phyloP scores from a whole-genome alignment of 2,797 vertebrate genomes.

The Pachyuromys duprasi region DNA sequence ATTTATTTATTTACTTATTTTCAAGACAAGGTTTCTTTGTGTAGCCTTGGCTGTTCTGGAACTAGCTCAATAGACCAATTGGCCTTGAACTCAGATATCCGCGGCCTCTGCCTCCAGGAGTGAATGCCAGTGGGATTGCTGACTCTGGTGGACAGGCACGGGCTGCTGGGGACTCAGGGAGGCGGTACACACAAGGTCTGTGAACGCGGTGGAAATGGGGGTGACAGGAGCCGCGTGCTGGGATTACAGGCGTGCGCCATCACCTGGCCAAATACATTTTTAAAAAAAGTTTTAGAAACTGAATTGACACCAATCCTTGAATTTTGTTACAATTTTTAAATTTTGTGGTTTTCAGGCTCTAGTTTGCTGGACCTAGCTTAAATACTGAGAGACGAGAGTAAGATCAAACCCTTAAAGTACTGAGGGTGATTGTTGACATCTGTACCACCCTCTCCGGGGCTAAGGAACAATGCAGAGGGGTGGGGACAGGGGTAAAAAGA shows the following conservation, averaged over 20 bases:
- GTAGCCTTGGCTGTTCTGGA: background rate
- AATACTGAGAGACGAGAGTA: background rate
- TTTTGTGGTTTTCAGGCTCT: background rate
- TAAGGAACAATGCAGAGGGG: background rate
- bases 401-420: background rate
- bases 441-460: background rate
- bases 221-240: background rate
- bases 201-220: background rate
- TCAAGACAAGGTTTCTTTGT: background rate
- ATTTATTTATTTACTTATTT: background rate
- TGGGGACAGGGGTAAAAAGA: background rate
- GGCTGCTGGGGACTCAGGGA: background rate
- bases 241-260: background rate
- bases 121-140: background rate
- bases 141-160: background rate
- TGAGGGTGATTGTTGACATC: background rate
- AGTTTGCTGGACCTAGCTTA: background rate
- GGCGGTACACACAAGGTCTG: background rate
- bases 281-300: background rate
- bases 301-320: background rate
- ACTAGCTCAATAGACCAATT: background rate
- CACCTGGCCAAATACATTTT: background rate
- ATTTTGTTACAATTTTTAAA: background rate
- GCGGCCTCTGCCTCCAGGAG: background rate
- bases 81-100: background rate